Base-by-base conservation (phyloP, 2,113 vertebrate genomes). In the Orcinus orca region DNA sequence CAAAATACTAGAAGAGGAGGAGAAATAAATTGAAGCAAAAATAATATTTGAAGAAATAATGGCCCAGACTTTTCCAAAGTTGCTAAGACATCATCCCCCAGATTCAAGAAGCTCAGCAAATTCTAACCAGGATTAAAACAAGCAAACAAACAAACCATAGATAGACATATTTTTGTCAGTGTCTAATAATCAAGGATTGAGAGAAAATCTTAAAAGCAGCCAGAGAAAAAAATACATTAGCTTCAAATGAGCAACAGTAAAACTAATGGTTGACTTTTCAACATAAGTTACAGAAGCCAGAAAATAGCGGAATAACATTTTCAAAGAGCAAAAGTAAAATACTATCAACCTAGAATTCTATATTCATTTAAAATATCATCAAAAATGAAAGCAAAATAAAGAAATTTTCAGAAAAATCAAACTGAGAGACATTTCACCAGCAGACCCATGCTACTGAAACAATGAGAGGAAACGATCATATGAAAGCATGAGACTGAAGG, bases 381-480 rank as follows among this genome's bases (percentile, higher is more conserved):
- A 90, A 73, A 71, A 67, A 55, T n/a, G 18, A 93, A 94, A 26
- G 50, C n/a, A 92, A 96, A 95, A 68, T 77, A 65, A 85, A 90
- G 13, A 60, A 20, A 83, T 29, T 50, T 83, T 91, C 83, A 70
- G 18, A 76, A 70, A 95, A 85, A 94, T 71, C 21, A 58, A 93
- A 90, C 50, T 65, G 36, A 82, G 73, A 74, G 6, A 65, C 38
- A 25, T 44, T 84, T 91, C 17, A 73, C 36, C 44, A 95, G 25
- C 33, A 55, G 20, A 84, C 25, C 33, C 55, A 83, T 7, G 68
- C 3, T 53, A 60, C 25, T 44, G 68, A 84, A 96, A 82, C 21
- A 53, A 62, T n/a, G 44, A 65, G n/a, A 94, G 15, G 25, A 86
- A 90, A 71, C 73, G 18, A 76, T 36, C 38, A 55, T 21, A 25